Evolutionary conservation across 1,140 invertebrate species (phyloP), one percentile per base, ranked within the genome.

Genomic region (Drosophila auraria): DNA sequence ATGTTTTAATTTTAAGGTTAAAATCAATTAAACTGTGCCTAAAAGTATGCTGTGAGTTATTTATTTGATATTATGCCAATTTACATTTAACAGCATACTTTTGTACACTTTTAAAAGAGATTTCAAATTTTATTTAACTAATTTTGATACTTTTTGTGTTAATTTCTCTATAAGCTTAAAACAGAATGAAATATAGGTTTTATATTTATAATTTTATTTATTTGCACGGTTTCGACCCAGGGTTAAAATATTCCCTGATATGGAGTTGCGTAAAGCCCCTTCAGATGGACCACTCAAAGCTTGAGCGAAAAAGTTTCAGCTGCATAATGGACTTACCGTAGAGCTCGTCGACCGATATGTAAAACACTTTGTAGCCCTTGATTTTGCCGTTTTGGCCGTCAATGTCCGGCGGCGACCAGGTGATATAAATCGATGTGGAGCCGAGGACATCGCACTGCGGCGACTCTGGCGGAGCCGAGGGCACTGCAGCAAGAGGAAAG

Each of bases 291-390:
- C 25, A 44, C 38, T 44, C 3, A 42, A 64, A 56, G 30, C 51
- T 40, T 42, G 44, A 58, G 20, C 14, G 61, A 6, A 17, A 64
- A 59, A 27, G 0, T 58, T 60, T 59, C n/a, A 3, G 20, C 23
- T 2, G 44, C 25, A 57, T 47, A 60, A 71, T 27, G 15, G 58
- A 94, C 94, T 93, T 94, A 96, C 95, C 95, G 93, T 95, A 95
- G 94, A 95, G 95, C 92, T 96, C 95, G 62, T 95, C 95, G 56
- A 95, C 94, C 38, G 95, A 95, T 72, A 95, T 95, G 92, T 96
- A 97, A 71, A 96, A 96, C 47, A 98, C 95, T 93, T 97, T 97
- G 94, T 98, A 98, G 8, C 97, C 97, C 90, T 97, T 96, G 53
- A 98, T 95, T 49, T 97, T 95, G 8, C 98, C 98, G 93, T 98